These are phyloP conservation scores for Pelusios castaneus DNA, from an alignment of 2,113 vertebrate species.

Conservation along the genomic window DNA sequence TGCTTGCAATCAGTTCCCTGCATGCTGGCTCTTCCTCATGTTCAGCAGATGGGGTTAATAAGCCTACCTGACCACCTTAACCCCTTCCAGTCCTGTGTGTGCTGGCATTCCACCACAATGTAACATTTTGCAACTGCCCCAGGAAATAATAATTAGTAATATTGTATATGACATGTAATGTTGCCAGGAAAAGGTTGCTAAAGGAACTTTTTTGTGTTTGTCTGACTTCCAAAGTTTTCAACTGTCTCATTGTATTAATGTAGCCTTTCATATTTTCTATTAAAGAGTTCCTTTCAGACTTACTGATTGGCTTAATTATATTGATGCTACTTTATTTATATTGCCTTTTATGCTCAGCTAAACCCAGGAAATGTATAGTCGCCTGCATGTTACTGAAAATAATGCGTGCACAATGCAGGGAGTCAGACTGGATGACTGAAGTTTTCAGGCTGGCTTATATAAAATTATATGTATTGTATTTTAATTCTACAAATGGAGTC, in stretches of 20 bases:
- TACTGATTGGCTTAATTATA: background rate
- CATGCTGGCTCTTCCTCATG: background rate
- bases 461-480: background rate
- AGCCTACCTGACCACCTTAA: too few species aligned
- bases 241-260: background rate
- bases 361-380: background rate
- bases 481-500: background rate
- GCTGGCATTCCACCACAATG: too few species aligned
- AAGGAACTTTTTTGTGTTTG: background rate
- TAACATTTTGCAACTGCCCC: background rate
- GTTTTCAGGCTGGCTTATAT: background rate
- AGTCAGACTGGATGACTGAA: background rate
- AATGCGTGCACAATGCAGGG: fast-evolving
- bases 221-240: background rate
- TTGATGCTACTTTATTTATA: background rate
- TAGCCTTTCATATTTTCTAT: background rate
- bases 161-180: background rate
- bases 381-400: background rate
- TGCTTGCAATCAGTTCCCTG: background rate
- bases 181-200: fast-evolving
- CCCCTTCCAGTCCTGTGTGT: too few species aligned
- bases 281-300: background rate
- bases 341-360: background rate
- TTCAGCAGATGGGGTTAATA: background rate
- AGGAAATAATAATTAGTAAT: background rate